phyloP scores from a whole-genome alignment of 53 echinoderm and acorn worm species.

The Astropecten irregularis region DNA sequence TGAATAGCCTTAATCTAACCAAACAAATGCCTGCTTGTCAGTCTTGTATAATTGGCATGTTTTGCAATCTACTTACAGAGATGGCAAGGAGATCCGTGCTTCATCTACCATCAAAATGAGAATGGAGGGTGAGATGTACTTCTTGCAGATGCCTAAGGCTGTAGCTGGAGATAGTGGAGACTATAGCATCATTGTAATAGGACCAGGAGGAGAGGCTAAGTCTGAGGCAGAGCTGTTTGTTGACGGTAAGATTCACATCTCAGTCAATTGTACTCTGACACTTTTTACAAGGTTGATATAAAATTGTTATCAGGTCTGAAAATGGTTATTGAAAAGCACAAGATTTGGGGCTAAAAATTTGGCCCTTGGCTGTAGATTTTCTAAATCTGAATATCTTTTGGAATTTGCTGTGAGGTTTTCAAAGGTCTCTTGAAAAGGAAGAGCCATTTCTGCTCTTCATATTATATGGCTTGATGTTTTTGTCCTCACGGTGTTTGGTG shows the following conservation, averaged over 20 bases:
- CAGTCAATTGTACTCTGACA: not conserved
- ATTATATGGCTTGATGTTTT: too few relatives aligned
- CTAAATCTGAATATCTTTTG: not conserved
- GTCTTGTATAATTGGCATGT: too few relatives aligned
- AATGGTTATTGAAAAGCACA: not conserved
- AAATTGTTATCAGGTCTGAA: not conserved
- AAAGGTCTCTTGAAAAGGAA: too few relatives aligned
- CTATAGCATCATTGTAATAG: conserved; percentile 65
- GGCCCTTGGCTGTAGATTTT: not conserved
- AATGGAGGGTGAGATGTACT: conserved; percentile 70
- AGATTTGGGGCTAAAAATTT: not conserved
- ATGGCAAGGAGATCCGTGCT: conserved; percentile 78
- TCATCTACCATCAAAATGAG: conserved; percentile 61
- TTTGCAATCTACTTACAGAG: too few relatives aligned
- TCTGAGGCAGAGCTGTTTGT: conserved; percentile 77
- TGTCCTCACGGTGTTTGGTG: too few relatives aligned
- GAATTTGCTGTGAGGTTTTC: too few relatives aligned
- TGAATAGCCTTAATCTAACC: too few relatives aligned
- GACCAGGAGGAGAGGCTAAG: conserved; percentile 71
- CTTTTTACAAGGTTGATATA: too few relatives aligned
- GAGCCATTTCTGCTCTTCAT: too few relatives aligned
- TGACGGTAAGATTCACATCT: conserved; percentile 66
- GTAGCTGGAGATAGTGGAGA: conserved; percentile 82
- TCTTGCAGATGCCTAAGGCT: conserved; percentile 64
- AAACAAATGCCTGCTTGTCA: too few relatives aligned